Base-by-base conservation (phyloP, 2,888 invertebrate genomes). In the Cremastinae sp. region DNA sequence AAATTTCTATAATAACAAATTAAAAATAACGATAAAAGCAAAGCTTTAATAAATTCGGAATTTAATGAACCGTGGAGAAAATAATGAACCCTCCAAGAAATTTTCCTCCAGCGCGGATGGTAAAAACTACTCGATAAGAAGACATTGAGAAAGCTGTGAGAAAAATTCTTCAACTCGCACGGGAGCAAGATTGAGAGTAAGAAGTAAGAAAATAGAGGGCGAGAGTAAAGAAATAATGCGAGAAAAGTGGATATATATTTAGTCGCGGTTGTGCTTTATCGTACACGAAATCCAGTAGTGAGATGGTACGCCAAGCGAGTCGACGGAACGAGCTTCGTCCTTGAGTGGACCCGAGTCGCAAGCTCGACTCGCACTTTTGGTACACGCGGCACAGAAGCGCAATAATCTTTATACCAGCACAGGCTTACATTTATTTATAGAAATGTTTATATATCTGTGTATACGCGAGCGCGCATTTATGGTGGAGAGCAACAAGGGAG, bases 311-410 rank as follows among this genome's bases (percentile, higher is more conserved):
- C 39, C 65, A 59, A 71, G 69, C 47, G 56, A 64, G 49, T 55
- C 18, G 39, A 20, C 51, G 49, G 78, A 80, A 51, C 71, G 64
- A 51, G 79, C 55, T 80, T 79, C 75, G 69, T 53, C 78, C 78
- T 80, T 82, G 80, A 83, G 81, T 78, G 83, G 74, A 75, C 78
- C 77, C 69, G 14, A 73, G 78, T 77, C 78, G 70, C 74, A 62
- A 74, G 78, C 64, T 16, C 12, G 53, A 64, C 18, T 62, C 62
- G 41, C 35, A 51, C 14, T 53, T 22, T 41, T 7, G 20, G 14
- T 64, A 18, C 41, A 41, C 9, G 2, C 28, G 22, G 20, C 53
- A 12, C 28, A 53, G 12, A 39, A 22, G 51, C 22, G 5, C 28
- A 28, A 28, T 28, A 28, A 28, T 28, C 28, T 28, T 28, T 28